These are phyloP conservation scores for Prochilodus magdalenae DNA, from an alignment of 2,113 vertebrate species.

Conservation along the genomic window DNA sequence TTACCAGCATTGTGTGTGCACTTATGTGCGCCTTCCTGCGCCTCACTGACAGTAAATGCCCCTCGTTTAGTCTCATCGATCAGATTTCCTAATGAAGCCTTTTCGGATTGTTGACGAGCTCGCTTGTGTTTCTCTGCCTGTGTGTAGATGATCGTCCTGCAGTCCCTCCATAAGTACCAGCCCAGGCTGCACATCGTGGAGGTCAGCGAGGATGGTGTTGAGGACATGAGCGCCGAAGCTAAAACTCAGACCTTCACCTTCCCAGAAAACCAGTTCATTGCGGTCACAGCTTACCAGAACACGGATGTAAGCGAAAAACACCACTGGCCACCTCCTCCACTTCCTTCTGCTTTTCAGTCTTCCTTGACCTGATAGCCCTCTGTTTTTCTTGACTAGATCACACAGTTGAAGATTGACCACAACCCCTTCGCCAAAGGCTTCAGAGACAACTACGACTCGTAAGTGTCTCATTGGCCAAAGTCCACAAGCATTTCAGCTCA, in stretches of 20 bases:
- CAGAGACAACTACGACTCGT: constrained; percentile 99
- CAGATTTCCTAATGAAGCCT: too few species aligned
- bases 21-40: constrained; percentile 15
- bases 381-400: constrained; percentile 82
- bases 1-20: constrained; percentile 78
- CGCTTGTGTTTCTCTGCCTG: neutral
- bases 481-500: too few species aligned
- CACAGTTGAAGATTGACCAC: constrained; percentile 98
- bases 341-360: constrained; percentile 38
- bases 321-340: neutral
- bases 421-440: constrained; percentile 99
- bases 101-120: too few species aligned
- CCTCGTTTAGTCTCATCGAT: too few species aligned
- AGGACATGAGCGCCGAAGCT: constrained; percentile 92
- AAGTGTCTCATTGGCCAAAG: constrained; percentile 71
- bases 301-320: constrained; percentile 86
- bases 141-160: constrained; percentile 94
- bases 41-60: neutral
- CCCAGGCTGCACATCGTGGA: constrained; percentile 97
- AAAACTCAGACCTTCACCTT: constrained; percentile 97
- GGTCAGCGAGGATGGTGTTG: constrained; percentile 95
- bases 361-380: fast-evolving
- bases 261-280: constrained; percentile 97
- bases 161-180: constrained; percentile 97
- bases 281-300: constrained; percentile 97